Percentiles rank a stretch among this genome's conserved stretches.
Conservation (phyloP, 1,140 invertebrate genomes). For the Leguminivora glycinivorella region DNA sequence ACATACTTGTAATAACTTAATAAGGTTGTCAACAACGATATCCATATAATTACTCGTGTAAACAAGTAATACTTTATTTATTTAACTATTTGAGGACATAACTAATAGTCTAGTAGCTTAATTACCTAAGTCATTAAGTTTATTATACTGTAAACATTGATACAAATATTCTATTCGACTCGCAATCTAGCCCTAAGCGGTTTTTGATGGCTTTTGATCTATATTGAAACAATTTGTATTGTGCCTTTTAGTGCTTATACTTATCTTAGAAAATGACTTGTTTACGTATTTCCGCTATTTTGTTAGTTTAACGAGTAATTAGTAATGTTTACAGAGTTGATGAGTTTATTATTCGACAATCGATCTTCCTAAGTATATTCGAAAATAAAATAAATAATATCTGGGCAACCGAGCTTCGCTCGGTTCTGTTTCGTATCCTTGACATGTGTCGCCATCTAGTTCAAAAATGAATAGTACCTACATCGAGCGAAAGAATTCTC, state of each 20-base stretch:
- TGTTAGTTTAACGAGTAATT: not conserved
- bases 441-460: too few relatives aligned
- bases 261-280: not conserved
- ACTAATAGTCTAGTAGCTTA: slow-evolving; percentile 37
- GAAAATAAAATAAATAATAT: too few relatives aligned
- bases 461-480: too few relatives aligned
- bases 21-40: not conserved
- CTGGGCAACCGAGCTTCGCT: too few relatives aligned
- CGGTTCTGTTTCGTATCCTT: too few relatives aligned
- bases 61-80: slow-evolving; percentile 5
- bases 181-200: slow-evolving; percentile 56
- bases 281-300: not conserved
- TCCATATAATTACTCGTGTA: not conserved
- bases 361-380: not conserved
- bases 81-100: not conserved
- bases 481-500: too few relatives aligned
- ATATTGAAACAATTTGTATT: slow-evolving; percentile 24
- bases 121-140: slow-evolving; percentile 45
- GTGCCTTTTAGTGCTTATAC: not conserved
- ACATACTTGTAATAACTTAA: not conserved
- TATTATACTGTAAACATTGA: slow-evolving; percentile 51
- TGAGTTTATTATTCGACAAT: not conserved
- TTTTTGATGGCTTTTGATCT: slow-evolving; percentile 59
- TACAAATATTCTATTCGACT: slow-evolving; percentile 43
- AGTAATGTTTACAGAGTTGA: not conserved